A percentile compares a stretch with the other conserved stretches of the same genome.
Conservation (phyloP, 2,888 invertebrate genomes). For the Mesorhabditis belari region DNA sequence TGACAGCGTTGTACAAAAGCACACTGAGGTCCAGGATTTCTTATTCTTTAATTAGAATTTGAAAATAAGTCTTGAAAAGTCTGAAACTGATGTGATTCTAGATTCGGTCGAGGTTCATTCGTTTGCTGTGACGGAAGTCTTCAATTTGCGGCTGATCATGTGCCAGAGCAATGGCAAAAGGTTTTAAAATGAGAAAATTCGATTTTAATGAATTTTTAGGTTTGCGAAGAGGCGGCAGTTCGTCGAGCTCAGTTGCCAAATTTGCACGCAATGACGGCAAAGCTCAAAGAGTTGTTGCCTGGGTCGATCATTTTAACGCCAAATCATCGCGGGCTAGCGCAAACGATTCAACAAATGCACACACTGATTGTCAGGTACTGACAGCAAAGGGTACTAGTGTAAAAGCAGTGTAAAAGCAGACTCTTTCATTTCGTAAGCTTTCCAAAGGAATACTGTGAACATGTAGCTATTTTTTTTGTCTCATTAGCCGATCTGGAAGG, state of each 20-base stretch:
- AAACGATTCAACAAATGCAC: constrained; percentile 26
- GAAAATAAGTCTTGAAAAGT: background rate
- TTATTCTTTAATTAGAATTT: background rate
- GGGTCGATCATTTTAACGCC: constrained; percentile 26
- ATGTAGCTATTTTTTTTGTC: no score
- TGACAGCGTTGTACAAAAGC: constrained; percentile 26
- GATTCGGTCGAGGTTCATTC: constrained; percentile 48
- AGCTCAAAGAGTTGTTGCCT: constrained; percentile 36
- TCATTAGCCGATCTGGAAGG: no score
- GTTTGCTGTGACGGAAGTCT: constrained; percentile 48
- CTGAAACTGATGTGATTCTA: constrained; percentile 6
- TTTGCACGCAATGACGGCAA: constrained; percentile 22
- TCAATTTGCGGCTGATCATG: constrained; percentile 50
- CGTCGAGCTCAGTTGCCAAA: constrained; percentile 33
- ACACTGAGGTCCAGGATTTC: constrained; percentile 12
- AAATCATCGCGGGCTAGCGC: constrained; percentile 22
- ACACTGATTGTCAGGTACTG: constrained; percentile 18
- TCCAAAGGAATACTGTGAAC: background rate
- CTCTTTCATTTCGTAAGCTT: background rate
- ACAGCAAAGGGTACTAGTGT: no score
- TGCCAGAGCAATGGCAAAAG: constrained; percentile 47
- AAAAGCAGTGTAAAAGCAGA: no score
- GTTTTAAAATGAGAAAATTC: no score
- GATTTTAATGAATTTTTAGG: constrained; percentile 6
- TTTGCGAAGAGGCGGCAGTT: constrained; percentile 24